A percentile compares a stretch with the other conserved stretches of the same genome.
Evolutionary conservation across 2,888 invertebrate genomes (phyloP).

Genomic region (Phragmatobia fuliginosa): DNA sequence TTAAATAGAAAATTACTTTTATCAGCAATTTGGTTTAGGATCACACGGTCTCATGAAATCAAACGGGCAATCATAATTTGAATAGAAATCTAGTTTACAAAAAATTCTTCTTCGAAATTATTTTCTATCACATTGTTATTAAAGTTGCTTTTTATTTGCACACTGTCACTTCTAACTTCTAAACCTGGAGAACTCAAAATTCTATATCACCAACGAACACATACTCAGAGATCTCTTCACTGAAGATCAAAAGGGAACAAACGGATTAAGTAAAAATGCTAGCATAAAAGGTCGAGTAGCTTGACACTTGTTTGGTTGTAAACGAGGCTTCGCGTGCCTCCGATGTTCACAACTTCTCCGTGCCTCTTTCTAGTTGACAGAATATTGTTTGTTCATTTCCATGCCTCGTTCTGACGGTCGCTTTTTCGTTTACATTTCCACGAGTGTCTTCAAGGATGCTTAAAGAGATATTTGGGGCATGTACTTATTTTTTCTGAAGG

Average conservation of each 20-base stretch:
- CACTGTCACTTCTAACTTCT: background rate
- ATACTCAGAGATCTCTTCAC: background rate
- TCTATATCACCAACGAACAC: background rate
- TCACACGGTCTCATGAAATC: too few species aligned
- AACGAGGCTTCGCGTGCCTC: constrained; percentile 36
- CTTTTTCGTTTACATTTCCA: constrained; percentile 42
- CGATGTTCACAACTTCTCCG: constrained; percentile 22
- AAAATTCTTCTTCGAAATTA: background rate
- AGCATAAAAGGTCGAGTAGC: constrained; percentile 31
- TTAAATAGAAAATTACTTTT: too few species aligned
- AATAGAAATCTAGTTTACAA: background rate
- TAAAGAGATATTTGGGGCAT: constrained; percentile 3
- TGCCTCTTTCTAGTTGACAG: constrained; percentile 27
- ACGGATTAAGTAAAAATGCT: constrained; percentile 29
- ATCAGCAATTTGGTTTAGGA: too few species aligned
- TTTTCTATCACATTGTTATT: background rate
- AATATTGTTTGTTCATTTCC: background rate
- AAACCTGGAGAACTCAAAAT: background rate
- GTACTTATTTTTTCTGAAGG: background rate
- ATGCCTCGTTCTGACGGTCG: constrained; percentile 20
- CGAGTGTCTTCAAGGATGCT: constrained; percentile 38
- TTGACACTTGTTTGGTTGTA: constrained; percentile 41
- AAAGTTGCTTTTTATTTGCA: background rate
- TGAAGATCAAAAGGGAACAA: constrained; percentile 19
- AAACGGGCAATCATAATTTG: background rate